phyloP scores from a whole-genome alignment of 2,113 vertebrate species.

The Cheirogaleus medius region DNA sequence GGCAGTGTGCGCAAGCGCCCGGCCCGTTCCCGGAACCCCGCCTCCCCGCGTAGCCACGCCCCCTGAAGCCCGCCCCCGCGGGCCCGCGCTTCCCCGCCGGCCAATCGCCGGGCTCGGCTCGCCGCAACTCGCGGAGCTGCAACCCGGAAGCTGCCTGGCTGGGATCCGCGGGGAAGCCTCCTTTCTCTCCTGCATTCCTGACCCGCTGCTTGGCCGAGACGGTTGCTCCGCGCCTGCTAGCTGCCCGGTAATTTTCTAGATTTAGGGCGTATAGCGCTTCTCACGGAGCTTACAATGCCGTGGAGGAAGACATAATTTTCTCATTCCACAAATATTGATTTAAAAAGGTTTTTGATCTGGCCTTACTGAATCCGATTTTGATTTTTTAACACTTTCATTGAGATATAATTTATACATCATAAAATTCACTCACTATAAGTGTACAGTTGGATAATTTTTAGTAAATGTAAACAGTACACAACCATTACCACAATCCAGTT shows the following conservation, averaged over 20 bases:
- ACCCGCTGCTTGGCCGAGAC: accelerated
- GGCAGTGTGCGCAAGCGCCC: background rate
- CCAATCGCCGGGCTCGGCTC: slow-evolving; percentile 38
- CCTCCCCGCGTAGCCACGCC: background rate
- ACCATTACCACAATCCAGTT: background rate
- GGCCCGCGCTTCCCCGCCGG: background rate
- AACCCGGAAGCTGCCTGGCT: background rate
- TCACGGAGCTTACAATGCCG: background rate
- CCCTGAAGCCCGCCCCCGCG: background rate
- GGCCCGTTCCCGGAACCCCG: background rate
- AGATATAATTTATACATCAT: background rate
- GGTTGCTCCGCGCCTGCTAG: accelerated
- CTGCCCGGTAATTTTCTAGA: background rate
- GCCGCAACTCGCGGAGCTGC: background rate
- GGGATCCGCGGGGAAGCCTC: accelerated
- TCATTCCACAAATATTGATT: background rate
- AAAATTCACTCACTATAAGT: background rate
- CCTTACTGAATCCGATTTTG: background rate
- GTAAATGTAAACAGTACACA: background rate
- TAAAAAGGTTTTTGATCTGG: background rate
- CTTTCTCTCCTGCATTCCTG: background rate
- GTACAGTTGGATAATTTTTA: background rate
- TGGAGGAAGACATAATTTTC: background rate
- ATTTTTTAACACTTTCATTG: background rate
- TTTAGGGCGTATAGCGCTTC: background rate